phyloP scores from a whole-genome alignment of 2,797 vertebrate species.

The Myotis pilosus region DNA sequence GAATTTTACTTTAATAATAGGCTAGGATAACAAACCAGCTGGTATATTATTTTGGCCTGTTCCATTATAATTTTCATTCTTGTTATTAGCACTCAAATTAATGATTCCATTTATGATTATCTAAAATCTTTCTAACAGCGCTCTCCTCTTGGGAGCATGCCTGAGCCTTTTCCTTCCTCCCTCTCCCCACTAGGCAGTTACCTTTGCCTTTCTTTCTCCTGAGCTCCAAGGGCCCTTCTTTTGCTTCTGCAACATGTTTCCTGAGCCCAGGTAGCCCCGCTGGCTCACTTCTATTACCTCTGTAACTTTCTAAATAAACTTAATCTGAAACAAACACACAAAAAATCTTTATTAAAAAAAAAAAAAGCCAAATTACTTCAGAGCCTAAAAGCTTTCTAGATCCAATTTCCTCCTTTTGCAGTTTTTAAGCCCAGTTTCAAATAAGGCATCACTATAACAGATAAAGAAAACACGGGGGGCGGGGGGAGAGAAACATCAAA shows the following conservation, averaged over 20 bases:
- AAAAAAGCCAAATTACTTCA: not conserved
- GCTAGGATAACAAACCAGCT: constrained; percentile 29
- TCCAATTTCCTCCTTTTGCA: not conserved
- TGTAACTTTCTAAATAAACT: not conserved
- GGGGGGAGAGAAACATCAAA: not conserved
- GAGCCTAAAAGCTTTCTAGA: not conserved
- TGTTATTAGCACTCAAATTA: constrained; percentile 53
- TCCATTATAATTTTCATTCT: constrained; percentile 34
- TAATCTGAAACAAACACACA: not conserved
- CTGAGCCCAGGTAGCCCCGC: not conserved
- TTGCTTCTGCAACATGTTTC: not conserved
- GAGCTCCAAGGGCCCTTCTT: not conserved
- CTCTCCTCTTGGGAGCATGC: not conserved
- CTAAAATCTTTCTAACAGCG: not conserved
- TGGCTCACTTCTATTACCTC: not conserved
- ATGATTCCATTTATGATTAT: constrained; percentile 27
- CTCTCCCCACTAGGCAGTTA: not conserved
- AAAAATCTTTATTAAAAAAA: not conserved
- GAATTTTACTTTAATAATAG: constrained; percentile 8
- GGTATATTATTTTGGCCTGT: constrained; percentile 22
- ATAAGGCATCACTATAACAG: constrained; percentile 23
- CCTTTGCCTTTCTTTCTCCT: not conserved
- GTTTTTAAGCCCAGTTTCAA: constrained; percentile 39
- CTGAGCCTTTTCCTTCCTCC: not conserved
- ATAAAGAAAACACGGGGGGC: not conserved